phyloP scores from a whole-genome alignment of 2,888 invertebrate genomes.

The Philonicus albiceps region DNA sequence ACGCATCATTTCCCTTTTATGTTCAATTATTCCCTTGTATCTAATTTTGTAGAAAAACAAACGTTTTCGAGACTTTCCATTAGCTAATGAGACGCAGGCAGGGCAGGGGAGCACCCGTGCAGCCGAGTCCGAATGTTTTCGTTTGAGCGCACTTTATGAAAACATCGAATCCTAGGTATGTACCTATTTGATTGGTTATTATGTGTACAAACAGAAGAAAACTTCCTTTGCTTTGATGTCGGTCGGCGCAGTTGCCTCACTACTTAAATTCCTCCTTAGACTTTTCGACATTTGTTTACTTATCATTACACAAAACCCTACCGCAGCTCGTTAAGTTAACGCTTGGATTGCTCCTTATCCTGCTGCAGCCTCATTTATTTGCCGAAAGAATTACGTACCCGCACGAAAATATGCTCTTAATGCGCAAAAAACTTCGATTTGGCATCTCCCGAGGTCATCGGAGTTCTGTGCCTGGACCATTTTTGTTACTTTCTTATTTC shows the following conservation, averaged over 20 bases:
- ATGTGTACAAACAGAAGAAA: not conserved
- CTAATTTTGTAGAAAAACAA: slow-evolving; percentile 35
- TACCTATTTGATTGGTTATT: slow-evolving; percentile 3
- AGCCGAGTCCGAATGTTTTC: not conserved
- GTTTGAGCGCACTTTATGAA: not conserved
- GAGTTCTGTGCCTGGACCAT: not conserved
- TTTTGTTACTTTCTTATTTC: not conserved
- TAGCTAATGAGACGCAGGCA: slow-evolving; percentile 21
- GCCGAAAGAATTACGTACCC: not conserved
- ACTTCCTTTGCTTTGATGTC: slow-evolving; percentile 19
- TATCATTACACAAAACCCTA: slow-evolving; percentile 9
- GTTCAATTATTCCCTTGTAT: slow-evolving; percentile 33
- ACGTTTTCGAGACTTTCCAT: slow-evolving; percentile 1
- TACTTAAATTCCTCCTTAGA: not conserved
- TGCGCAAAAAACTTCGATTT: not conserved
- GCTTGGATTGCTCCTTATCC: not conserved
- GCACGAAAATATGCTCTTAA: not conserved
- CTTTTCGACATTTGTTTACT: not conserved
- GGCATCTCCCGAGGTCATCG: not conserved
- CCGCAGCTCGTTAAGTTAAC: not conserved
- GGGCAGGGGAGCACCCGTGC: not conserved
- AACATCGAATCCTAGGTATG: not conserved
- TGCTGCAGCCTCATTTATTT: not conserved
- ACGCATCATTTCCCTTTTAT: slow-evolving; percentile 37
- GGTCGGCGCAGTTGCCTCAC: not conserved